Conservation (phyloP, 2,797 vertebrate species). For the Mormyrus hasselquistii region DNA sequence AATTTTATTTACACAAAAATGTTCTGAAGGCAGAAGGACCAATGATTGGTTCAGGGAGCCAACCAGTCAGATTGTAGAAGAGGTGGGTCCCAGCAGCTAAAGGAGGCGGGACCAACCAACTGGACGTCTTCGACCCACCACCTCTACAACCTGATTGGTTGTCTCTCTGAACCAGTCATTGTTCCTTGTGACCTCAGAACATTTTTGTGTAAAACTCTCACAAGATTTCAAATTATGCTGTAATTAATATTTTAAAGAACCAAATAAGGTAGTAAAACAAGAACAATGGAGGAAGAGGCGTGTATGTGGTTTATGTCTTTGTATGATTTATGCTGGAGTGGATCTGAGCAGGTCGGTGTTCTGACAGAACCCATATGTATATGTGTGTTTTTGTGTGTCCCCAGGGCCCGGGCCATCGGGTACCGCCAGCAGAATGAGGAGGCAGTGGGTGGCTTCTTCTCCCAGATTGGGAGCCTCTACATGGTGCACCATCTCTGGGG, state of each 20-base stretch:
- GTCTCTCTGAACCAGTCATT: neutral
- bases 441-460: slow-evolving; percentile 96
- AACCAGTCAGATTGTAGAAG: neutral
- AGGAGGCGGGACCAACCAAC: neutral
- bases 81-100: neutral
- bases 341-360: neutral
- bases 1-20: neutral
- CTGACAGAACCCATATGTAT: neutral
- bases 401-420: slow-evolving; percentile 87
- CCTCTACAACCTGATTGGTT: neutral
- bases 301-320: neutral
- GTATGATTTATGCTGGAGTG: neutral
- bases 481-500: slow-evolving; percentile 99
- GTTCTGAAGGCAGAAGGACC: neutral
- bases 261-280: neutral
- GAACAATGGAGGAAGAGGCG: neutral
- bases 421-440: slow-evolving; percentile 83
- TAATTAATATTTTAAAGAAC: neutral
- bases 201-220: neutral
- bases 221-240: neutral
- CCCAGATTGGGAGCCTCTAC: slow-evolving; percentile 94
- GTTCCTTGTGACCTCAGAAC: neutral
- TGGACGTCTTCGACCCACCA: neutral
- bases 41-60: neutral
- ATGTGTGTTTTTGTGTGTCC: slow-evolving; percentile 11